These are phyloP conservation scores for Uropetala carovei DNA, from an alignment of 2,888 invertebrate genomes.

Conservation along the genomic window DNA sequence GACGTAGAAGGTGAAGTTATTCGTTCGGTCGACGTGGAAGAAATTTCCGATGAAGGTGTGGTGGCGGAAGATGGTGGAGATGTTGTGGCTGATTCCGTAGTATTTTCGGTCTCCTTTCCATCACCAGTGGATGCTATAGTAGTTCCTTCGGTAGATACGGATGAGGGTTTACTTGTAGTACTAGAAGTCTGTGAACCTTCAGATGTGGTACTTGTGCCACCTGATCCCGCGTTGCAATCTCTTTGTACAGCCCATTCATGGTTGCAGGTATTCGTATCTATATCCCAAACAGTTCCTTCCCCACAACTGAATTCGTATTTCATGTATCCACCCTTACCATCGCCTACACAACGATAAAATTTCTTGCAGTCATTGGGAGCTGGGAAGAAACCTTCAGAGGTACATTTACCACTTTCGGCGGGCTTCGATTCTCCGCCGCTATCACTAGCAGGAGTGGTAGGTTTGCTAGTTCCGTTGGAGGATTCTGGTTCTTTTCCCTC, in stretches of 20 bases:
- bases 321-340: slow-evolving; percentile 77
- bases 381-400: slow-evolving; percentile 80
- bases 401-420: slow-evolving; percentile 73
- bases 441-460: not conserved
- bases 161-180: not conserved
- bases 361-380: slow-evolving; percentile 80
- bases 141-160: slow-evolving; percentile 63
- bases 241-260: slow-evolving; percentile 74
- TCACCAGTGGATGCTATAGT: slow-evolving; percentile 27
- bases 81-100: slow-evolving; percentile 57
- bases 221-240: slow-evolving; percentile 38
- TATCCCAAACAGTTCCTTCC: slow-evolving; percentile 79
- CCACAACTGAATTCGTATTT: slow-evolving; percentile 78
- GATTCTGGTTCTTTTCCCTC: slow-evolving; percentile 19
- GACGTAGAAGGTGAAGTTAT: not conserved
- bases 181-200: not conserved
- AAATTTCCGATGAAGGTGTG: not conserved
- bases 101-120: not conserved
- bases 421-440: not conserved
- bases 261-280: slow-evolving; percentile 78
- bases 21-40: not conserved
- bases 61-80: slow-evolving; percentile 45
- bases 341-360: slow-evolving; percentile 83
- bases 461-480: not conserved
- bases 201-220: not conserved